Evolutionary conservation across 2,888 invertebrate species (phyloP), one percentile per base, ranked within the genome.

Genomic region (Thereva unica): DNA sequence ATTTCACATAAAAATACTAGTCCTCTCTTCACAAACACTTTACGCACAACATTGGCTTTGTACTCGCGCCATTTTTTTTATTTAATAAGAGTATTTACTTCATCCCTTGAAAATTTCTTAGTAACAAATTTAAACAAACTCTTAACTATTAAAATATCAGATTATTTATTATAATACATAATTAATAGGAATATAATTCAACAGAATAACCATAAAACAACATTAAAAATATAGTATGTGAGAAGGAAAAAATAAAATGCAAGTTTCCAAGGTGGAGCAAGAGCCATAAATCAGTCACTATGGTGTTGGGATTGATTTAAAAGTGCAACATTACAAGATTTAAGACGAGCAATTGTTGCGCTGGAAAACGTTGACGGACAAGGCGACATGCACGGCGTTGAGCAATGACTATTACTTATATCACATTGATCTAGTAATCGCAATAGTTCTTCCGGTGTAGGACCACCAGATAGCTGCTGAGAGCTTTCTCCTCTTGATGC

Each of bases 351-450:
- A 23, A 45, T 64, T 4, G 55, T 64, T 40, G 56, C 40, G 69
- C 82, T 80, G 34, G 82, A 78, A 69, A 84, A 76, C 68, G 83
- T 77, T 41, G 85, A 83, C 44, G 87, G 85, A 75, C 87, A 87
- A 41, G 88, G 90, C 73, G 87, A 90, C 74, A 88, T 86, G 78
- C 86, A 89, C 59, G 89, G 90, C 10, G 89, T 91, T 40, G 89
- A 89, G 74, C 86, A 86, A 74, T 87, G 85, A 70, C 90, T 90
- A 78, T 89, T 90, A 76, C 91, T 92, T 73, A 97, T 85, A 80
- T 97, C 97, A 83, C 96, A 97, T 73, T 95, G 95, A 73, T 97
- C 95, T 71, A 98, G 85, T 70, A 97, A 84, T 38, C 91, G 88
- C 74, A 98, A 87, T 69, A 98, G 84, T 83, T 98, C 97, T 77